Conservation (phyloP, 2,113 vertebrate genomes). For the Pycnonotus jocosus region DNA sequence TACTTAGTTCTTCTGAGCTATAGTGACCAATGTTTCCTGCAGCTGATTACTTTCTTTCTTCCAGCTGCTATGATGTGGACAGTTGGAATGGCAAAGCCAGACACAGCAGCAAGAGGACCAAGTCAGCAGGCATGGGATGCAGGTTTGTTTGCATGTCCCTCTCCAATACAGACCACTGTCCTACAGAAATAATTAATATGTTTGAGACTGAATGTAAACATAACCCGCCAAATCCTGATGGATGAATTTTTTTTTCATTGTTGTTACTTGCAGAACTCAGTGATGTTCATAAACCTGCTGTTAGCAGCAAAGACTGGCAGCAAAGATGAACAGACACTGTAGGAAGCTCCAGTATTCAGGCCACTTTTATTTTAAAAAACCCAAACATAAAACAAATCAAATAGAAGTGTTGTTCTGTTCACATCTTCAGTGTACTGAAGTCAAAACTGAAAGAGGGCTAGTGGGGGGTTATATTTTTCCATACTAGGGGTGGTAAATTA, state of each 20-base stretch:
- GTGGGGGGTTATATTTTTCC: not conserved
- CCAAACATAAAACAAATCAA: not conserved
- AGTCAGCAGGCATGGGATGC: constrained; percentile 33
- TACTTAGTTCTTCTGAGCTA: not conserved
- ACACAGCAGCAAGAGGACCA: constrained; percentile 57
- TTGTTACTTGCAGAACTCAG: not conserved
- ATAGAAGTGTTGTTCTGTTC: not conserved
- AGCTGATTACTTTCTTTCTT: not conserved
- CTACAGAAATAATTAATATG: not conserved
- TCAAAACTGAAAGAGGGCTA: not conserved
- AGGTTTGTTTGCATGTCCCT: constrained; percentile 50
- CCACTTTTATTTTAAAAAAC: not conserved
- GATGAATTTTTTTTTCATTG: not conserved
- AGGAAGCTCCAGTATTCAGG: not conserved
- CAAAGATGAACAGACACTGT: not conserved
- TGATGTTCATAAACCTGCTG: not conserved
- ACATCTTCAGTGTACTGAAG: not conserved
- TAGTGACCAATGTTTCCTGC: not conserved
- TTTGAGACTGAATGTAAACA: not conserved
- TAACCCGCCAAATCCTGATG: not conserved
- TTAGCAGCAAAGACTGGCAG: not conserved
- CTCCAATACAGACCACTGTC: not conserved
- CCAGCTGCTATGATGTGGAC: constrained; percentile 96
- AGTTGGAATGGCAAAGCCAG: constrained; percentile 88
- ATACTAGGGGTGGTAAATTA: not conserved